Evolutionary conservation across 2,888 invertebrate species (phyloP), one percentile per base, ranked within the genome.

Genomic region (Dichetophora obliterata): DNA sequence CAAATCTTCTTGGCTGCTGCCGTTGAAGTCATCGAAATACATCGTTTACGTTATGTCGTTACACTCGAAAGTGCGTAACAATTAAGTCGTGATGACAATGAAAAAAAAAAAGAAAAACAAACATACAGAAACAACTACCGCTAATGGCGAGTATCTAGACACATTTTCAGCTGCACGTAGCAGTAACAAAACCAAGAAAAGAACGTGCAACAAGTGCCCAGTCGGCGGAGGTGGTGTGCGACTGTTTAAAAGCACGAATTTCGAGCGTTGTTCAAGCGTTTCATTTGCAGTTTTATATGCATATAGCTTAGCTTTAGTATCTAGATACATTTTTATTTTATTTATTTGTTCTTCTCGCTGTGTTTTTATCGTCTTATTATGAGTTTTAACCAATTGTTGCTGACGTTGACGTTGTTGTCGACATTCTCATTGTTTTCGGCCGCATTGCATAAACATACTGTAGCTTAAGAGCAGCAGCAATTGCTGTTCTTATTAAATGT

Each of bases 1-100:
- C 11, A 14, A 43, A 43, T 54, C 22, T 54, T 9, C 8, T 19
- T 16, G 37, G n/a, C n/a, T 8, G 22, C n/a, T 22, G 5, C 19
- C 5, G 37, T 68, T 48, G 37, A 50, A 11, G n/a, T 11, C 27
- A 52, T 22, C 24, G n/a, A 27, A 22, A 9, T 27, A 11, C 19
- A 31, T 5, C 14, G 63, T 5, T 11, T 27, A 22, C 70, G 66
- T 65, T 70, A 63, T 77, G 76, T 54, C 34, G 65, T 75, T 73
- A 73, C 79, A 80, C 82, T 84, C 84, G 82, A 84, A 83, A 84
- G 85, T 86, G 86, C 86, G 86, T 86, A 86, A 86, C 86, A 86
- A 86, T 85, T 86, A 85, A 85, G 84, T 86, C 86, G 86, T 86
- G 86, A 85, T 50, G 72, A 61, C 27, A 22, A 14, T 19, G 19